phyloP scores from a whole-genome alignment of 2,888 invertebrate species.

The Pseudococcus longispinus region DNA sequence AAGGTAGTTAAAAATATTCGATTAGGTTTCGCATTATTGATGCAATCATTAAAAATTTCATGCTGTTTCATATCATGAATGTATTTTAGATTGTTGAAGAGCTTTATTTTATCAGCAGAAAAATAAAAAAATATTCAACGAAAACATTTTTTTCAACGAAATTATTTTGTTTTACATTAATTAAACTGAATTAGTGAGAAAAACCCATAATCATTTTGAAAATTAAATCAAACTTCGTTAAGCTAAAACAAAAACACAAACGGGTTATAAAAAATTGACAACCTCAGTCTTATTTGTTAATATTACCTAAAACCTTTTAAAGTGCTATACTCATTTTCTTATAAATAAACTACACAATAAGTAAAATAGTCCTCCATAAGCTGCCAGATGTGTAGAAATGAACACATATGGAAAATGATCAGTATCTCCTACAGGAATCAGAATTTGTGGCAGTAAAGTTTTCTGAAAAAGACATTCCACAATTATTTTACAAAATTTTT shows the following conservation, averaged over 20 bases:
- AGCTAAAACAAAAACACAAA: not conserved
- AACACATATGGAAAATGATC: constrained; percentile 28
- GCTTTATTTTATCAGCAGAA: not conserved
- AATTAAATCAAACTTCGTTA: not conserved
- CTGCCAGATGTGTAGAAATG: constrained; percentile 9
- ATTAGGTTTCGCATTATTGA: not conserved
- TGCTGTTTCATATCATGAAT: constrained; percentile 1
- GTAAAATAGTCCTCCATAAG: constrained; percentile 7
- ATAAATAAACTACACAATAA: constrained; percentile 25
- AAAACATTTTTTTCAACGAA: not conserved
- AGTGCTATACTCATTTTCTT: not conserved
- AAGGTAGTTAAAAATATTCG: not conserved
- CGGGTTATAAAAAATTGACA: not conserved
- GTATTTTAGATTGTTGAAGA: constrained; percentile 6
- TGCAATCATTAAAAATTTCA: not conserved
- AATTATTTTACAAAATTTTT: not conserved
- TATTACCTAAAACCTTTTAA: not conserved
- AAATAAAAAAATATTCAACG: not conserved
- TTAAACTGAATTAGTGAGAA: not conserved
- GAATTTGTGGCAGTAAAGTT: not conserved
- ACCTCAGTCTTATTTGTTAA: constrained; percentile 5
- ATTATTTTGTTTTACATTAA: not conserved
- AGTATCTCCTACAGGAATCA: constrained; percentile 47
- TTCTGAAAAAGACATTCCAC: constrained; percentile 46
- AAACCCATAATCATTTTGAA: not conserved